Evolutionary conservation across 2,797 vertebrate species (phyloP).

Genomic region (Peromyscus eremicus): DNA sequence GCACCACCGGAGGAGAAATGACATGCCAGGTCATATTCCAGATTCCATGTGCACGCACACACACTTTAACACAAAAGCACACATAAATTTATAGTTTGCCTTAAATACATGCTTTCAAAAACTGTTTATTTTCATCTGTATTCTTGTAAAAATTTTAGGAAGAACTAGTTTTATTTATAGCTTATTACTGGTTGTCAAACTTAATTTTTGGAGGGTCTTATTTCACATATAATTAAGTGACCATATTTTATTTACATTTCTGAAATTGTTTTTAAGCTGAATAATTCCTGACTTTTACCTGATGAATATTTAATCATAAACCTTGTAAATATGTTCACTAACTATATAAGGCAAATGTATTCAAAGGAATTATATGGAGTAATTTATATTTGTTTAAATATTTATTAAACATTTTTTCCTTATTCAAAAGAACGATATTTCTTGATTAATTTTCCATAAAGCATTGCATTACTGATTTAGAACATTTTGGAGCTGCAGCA

Average conservation of each 20-base stretch:
- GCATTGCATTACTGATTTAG: not conserved
- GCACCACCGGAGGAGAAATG: too few species aligned
- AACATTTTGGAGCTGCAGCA: not conserved
- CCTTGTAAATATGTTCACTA: not conserved
- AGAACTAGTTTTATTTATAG: conserved; percentile 21
- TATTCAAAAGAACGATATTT: conserved; percentile 6
- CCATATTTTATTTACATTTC: conserved; percentile 23
- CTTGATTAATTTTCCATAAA: conserved; percentile 2
- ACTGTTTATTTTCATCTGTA: not conserved
- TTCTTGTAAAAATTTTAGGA: not conserved
- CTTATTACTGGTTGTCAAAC: not conserved
- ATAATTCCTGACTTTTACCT: conserved; percentile 13
- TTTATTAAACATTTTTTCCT: not conserved
- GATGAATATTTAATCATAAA: not conserved
- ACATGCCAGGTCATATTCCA: not conserved
- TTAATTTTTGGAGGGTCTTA: not conserved
- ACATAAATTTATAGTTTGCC: not conserved
- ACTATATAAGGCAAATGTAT: conserved; percentile 37
- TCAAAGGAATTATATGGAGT: not conserved
- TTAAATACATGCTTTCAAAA: not conserved
- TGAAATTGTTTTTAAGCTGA: conserved; percentile 56
- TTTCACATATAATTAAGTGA: conserved; percentile 5
- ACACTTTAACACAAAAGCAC: not conserved
- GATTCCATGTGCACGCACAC: accelerated
- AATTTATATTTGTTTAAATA: conserved; percentile 47